Percentiles rank a stretch among this genome's conserved stretches.
phyloP scores from a whole-genome alignment of 1,140 invertebrate species.

The Sitobion miscanthi region DNA sequence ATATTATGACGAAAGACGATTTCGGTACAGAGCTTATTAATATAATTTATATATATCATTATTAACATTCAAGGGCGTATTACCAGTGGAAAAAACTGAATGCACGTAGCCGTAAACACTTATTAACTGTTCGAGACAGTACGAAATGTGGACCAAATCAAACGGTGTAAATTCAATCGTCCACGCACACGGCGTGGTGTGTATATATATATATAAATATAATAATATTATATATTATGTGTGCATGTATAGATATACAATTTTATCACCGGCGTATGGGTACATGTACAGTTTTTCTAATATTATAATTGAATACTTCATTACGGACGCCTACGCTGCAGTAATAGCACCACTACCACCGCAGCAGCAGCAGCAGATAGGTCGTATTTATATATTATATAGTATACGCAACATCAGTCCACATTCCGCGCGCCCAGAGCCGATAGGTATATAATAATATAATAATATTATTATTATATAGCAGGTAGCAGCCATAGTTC shows the following conservation, averaged over 20 bases:
- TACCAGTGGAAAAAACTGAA: neutral
- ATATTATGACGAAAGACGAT: slow-evolving; percentile 25
- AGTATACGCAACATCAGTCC: neutral
- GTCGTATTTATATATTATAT: neutral
- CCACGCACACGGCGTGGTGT: neutral
- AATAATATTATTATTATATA: slow-evolving; percentile 31
- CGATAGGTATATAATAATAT: slow-evolving; percentile 22
- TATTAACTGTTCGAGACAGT: neutral
- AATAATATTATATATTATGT: too few relatives aligned
- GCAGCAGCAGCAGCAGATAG: neutral
- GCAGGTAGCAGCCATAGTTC: slow-evolving; percentile 37
- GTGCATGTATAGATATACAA: neutral
- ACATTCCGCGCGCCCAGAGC: neutral
- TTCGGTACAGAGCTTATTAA: neutral
- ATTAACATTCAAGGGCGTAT: slow-evolving; percentile 28
- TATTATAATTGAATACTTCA: slow-evolving; percentile 37
- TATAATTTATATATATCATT: neutral
- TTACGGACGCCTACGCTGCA: slow-evolving; percentile 4
- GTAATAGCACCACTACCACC: neutral
- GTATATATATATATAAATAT: too few relatives aligned
- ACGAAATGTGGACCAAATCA: neutral
- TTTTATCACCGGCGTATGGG: neutral
- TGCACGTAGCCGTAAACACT: neutral
- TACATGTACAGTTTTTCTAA: neutral
- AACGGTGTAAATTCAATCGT: neutral